A percentile compares a stretch with the other conserved stretches of the same genome.
These are phyloP conservation scores for Nemapogon koenigi DNA, from an alignment of 2,888 invertebrate species.

Conservation along the genomic window DNA sequence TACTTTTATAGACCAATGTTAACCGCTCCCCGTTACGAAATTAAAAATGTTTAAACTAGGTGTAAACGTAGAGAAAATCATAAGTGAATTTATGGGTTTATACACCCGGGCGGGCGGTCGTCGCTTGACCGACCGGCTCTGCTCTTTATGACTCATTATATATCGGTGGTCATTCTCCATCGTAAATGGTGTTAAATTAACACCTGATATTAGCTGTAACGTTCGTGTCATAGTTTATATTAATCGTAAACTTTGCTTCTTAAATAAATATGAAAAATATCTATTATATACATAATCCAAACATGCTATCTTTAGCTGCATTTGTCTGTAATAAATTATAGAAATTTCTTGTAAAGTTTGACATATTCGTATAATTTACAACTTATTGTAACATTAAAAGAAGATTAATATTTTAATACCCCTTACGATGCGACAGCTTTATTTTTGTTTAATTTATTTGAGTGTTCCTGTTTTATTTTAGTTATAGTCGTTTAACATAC, in stretches of 20 bases:
- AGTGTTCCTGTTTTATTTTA: too few species aligned
- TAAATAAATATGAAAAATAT: conserved; percentile 4
- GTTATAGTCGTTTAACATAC: not conserved
- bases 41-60: conserved; percentile 33
- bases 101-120: conserved; percentile 17
- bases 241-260: conserved; percentile 11
- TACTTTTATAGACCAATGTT: conserved; percentile 38
- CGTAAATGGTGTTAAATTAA: conserved; percentile 33
- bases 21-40: conserved; percentile 34
- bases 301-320: too few species aligned
- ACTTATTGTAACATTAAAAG: too few species aligned
- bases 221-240: conserved; percentile 12
- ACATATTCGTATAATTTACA: too few species aligned
- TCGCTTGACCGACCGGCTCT: conserved; percentile 1
- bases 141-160: conserved; percentile 29
- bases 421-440: too few species aligned
- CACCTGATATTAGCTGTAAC: conserved; percentile 25
- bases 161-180: conserved; percentile 22
- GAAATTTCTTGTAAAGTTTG: too few species aligned
- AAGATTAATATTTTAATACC: too few species aligned
- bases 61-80: conserved; percentile 25
- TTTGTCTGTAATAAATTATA: too few species aligned
- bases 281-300: too few species aligned
- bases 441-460: too few species aligned
- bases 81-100: conserved; percentile 29